A percentile compares a stretch with the other conserved stretches of the same genome.
Evolutionary conservation across 2,797 vertebrate species (phyloP).

Genomic region (Cirrhinus mrigala): DNA sequence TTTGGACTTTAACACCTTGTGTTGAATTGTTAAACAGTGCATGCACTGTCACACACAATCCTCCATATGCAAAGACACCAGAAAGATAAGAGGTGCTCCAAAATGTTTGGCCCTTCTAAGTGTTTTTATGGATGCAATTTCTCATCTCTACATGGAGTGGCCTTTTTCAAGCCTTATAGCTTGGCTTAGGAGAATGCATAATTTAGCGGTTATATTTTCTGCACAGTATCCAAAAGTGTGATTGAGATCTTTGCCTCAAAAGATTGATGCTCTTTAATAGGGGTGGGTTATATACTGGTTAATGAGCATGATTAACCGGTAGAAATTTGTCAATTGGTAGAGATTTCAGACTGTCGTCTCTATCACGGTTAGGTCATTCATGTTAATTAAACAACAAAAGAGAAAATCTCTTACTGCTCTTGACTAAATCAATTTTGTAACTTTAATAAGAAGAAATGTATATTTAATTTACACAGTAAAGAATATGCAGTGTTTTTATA

Average conservation of each 20-base stretch:
- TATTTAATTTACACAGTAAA: no score
- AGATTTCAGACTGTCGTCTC: no score
- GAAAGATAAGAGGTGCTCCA: conserved; percentile 10
- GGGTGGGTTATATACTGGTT: no score
- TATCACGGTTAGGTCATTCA: no score
- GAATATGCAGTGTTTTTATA: no score
- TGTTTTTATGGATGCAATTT: not conserved
- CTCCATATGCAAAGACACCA: not conserved
- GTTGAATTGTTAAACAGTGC: not conserved
- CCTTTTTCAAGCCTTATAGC: conserved; percentile 1
- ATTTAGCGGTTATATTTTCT: not conserved
- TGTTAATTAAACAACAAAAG: no score
- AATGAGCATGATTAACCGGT: no score
- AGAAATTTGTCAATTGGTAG: no score
- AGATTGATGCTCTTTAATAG: not conserved
- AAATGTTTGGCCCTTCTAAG: not conserved
- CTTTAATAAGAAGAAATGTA: no score
- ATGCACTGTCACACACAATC: not conserved
- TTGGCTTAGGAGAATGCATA: not conserved
- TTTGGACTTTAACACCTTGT: not conserved
- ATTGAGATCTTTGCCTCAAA: not conserved
- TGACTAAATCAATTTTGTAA: no score
- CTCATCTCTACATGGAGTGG: not conserved
- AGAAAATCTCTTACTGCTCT: no score
- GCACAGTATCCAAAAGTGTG: not conserved